These are phyloP conservation scores for Solea senegalensis DNA, from an alignment of 2,113 vertebrate species.

Conservation along the genomic window DNA sequence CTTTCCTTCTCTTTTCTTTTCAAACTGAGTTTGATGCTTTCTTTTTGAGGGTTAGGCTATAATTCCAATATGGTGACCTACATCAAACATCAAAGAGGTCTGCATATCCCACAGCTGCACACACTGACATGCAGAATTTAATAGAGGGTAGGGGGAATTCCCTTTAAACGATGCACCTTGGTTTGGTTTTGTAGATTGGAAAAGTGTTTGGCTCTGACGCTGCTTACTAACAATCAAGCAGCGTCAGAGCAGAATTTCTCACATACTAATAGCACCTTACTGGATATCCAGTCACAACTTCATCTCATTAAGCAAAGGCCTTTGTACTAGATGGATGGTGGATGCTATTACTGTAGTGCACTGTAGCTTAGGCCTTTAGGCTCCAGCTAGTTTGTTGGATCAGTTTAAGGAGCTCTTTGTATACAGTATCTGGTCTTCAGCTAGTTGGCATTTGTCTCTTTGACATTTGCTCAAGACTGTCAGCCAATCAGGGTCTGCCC, in stretches of 20 bases:
- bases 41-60: background rate
- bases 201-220: background rate
- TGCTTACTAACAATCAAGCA: no score
- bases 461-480: no score
- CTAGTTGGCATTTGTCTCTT: no score
- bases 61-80: no score
- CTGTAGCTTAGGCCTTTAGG: no score
- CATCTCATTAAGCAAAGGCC: no score
- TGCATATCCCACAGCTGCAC: background rate
- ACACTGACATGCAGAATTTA: background rate
- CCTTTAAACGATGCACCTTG: background rate
- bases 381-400: no score
- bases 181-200: background rate
- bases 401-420: no score
- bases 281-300: background rate
- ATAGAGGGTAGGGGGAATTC: background rate
- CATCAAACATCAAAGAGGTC: background rate
- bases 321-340: background rate
- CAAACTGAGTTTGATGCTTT: background rate
- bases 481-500: no score
- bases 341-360: background rate
- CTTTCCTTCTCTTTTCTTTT: conserved; percentile 17
- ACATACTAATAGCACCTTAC: background rate
- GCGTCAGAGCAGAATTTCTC: background rate
- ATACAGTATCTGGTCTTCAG: no score